Evolutionary conservation across 2,888 invertebrate species (phyloP).

Genomic region (Oligia latruncula): DNA sequence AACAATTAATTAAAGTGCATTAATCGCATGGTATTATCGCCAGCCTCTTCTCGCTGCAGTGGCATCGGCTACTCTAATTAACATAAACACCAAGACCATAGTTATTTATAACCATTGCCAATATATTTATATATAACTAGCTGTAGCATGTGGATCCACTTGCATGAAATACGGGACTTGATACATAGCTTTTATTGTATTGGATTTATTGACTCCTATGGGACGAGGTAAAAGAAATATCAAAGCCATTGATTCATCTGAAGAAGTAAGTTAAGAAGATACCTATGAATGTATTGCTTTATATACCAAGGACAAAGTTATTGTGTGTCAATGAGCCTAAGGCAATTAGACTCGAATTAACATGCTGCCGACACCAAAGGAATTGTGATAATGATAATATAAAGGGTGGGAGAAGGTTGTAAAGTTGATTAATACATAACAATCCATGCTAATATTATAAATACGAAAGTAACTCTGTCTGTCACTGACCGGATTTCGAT

Average conservation of each 20-base stretch:
- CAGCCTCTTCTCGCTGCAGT: constrained; percentile 75
- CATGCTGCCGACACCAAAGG: not conserved
- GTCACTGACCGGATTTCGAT: too few relatives aligned
- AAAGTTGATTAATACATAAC: not conserved
- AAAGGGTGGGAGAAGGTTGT: not conserved
- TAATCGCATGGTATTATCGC: constrained; percentile 60
- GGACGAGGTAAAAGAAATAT: not conserved
- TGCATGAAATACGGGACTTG: constrained; percentile 44
- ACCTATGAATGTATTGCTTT: not conserved
- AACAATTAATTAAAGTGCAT: constrained; percentile 60
- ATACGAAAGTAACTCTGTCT: too few relatives aligned
- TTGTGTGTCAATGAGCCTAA: not conserved
- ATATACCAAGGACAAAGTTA: not conserved
- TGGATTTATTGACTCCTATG: constrained; percentile 28
- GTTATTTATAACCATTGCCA: constrained; percentile 78
- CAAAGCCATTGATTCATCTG: not conserved
- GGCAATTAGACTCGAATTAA: too few relatives aligned
- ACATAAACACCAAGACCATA: constrained; percentile 84
- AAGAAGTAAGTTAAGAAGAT: too few relatives aligned
- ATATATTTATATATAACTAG: constrained; percentile 72
- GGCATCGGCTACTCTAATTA: constrained; percentile 85
- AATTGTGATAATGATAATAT: not conserved
- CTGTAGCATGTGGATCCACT: constrained; percentile 60
- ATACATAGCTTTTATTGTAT: constrained; percentile 39
- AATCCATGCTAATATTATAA: too few relatives aligned